Evolutionary conservation across 92 coral and sea anemone genomes (phyloP).

Genomic region (Porites rus): DNA sequence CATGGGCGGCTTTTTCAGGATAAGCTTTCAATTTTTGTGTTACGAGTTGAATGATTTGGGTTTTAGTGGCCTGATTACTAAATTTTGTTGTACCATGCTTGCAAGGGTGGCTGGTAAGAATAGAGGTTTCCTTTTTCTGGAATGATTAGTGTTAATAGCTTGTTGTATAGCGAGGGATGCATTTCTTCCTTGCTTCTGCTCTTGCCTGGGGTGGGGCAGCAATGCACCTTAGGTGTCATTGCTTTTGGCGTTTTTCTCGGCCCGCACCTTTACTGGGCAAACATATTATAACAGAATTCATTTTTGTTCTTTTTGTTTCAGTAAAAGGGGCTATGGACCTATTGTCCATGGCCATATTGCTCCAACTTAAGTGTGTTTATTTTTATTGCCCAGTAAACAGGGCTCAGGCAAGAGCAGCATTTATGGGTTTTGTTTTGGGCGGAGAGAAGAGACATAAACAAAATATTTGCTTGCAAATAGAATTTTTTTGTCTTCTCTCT

Average conservation of each 20-base stretch:
- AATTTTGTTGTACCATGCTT: too few relatives aligned
- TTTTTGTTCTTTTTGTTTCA: not conserved
- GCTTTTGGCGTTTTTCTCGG: conserved; percentile 42
- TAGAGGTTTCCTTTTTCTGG: not conserved
- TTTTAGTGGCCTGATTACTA: not conserved
- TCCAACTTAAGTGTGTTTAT: too few relatives aligned
- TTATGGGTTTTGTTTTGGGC: too few relatives aligned
- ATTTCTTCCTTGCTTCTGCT: too few relatives aligned
- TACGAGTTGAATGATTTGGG: not conserved
- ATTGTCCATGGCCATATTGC: too few relatives aligned
- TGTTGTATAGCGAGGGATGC: not conserved
- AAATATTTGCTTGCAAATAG: too few relatives aligned
- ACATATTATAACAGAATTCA: not conserved
- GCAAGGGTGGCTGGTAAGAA: conserved; percentile 4
- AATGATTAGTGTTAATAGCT: not conserved
- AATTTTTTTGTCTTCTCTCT: too few relatives aligned
- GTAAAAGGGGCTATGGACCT: conserved; percentile 15
- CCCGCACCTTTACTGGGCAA: conserved; percentile 14
- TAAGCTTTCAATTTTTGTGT: conserved; percentile 1
- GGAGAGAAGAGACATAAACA: too few relatives aligned
- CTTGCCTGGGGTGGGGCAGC: too few relatives aligned
- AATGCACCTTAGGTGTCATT: conserved; percentile 38
- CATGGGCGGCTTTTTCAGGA: not conserved
- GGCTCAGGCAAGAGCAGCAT: too few relatives aligned
- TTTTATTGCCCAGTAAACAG: too few relatives aligned